These are phyloP conservation scores for Agriotes lineatus DNA, from an alignment of 2,888 invertebrate genomes.

Conservation along the genomic window DNA sequence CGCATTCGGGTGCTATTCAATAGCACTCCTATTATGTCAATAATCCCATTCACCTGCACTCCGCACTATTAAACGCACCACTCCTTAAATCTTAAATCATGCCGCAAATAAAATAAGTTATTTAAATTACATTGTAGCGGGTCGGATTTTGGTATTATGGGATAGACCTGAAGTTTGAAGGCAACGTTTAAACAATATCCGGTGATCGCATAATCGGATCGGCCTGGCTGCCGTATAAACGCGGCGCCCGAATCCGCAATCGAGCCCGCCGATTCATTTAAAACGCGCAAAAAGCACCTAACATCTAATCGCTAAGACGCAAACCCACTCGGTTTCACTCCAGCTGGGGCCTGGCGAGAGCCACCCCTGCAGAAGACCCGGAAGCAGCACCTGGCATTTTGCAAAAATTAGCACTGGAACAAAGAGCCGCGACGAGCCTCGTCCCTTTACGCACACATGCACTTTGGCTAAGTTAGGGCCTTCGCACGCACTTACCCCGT, in stretches of 20 bases:
- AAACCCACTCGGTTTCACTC: constrained; percentile 24
- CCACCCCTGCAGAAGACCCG: constrained; percentile 25
- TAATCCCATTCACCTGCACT: neutral
- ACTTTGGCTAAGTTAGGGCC: constrained; percentile 52
- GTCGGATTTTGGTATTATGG: too few species aligned
- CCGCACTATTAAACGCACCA: neutral
- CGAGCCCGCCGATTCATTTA: neutral
- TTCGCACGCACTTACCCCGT: constrained; percentile 60
- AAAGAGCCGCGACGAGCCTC: constrained; percentile 38
- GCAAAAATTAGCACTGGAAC: constrained; percentile 18
- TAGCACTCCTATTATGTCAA: constrained; percentile 13
- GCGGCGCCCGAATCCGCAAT: too few species aligned
- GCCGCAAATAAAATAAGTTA: too few species aligned
- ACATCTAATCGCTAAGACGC: too few species aligned
- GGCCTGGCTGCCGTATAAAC: neutral
- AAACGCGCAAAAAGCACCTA: too few species aligned
- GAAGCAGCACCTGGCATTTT: constrained; percentile 30
- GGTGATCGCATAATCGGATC: neutral
- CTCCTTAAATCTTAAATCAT: neutral
- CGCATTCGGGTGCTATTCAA: too few species aligned
- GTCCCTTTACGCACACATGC: constrained; percentile 44
- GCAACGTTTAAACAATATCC: neutral
- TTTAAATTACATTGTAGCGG: too few species aligned
- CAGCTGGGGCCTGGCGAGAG: neutral
- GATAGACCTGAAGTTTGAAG: too few species aligned